Evolutionary conservation across 2,113 vertebrate species (phyloP), one percentile per base, ranked within the genome.

Genomic region (Dromas ardeola): DNA sequence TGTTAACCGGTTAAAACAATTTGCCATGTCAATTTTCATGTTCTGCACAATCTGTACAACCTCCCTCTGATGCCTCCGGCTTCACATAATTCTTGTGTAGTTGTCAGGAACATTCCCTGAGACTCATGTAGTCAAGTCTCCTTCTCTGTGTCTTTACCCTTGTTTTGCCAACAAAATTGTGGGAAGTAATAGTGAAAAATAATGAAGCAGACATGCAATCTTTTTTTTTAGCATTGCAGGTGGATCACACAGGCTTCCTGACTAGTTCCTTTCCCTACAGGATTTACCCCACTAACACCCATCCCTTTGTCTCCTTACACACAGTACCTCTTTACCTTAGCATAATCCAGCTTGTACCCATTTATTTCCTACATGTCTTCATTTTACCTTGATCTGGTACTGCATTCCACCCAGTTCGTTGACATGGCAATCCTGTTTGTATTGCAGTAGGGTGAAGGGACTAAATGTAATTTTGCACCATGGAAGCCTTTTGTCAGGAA

Each of bases 131-230:
- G 18, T 40, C 20, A 83, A 83, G 4, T 49, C 13, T 81, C 18
- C 14, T 50, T 52, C 23, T 53, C 22, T 34, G 15, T 8, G 17
- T 71, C 19, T 53, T 56, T 49, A 6, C 1, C 6, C 3, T 1
- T 4, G 23, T 34, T 63, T 13, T n/a, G 8, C 0, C 10, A 72
- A 63, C 61, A 52, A 19, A 22, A 23, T 0, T 11, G 5, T n/a
- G 2, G 17, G 2, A 21, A 76, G 3, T 40, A 82, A 38, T 17
- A 55, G 4, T 15, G 21, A 80, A 34, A 55, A 69, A 30, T 7
- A 69, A 40, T 11, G 23, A 81, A 47, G 13, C 3, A 62, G 20
- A 23, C 1, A 19, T 23, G 1, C 3, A 79, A 32, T 36, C 2
- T 65, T 25, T 30, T 79, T 45, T 40, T 20, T 55, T 61, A 22